Evolutionary conservation across 1,140 invertebrate species (phyloP), one percentile per base, ranked within the genome.

Genomic region (Cylas formicarius): DNA sequence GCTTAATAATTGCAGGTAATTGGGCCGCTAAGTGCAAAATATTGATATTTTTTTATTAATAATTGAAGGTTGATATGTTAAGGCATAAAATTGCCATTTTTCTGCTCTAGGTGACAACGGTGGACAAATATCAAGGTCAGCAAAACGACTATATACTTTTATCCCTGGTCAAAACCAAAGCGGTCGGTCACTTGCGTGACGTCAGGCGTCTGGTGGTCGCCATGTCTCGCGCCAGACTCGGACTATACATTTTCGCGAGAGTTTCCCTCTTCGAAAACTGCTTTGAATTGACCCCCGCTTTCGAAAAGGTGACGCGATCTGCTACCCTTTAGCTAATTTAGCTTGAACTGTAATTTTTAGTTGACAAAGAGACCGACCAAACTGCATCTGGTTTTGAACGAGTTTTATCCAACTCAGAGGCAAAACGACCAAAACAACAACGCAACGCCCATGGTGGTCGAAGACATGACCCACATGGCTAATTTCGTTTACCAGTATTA

Each of bases 101-200:
- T 21, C 22, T 47, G 19, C 47, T 52, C 14, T 47, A 80, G 76
- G 72, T 84, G 18, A 86, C 86, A 1, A 99, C 97, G 5, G 97
- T 99, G 8, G 97, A 99, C 67, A 97, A 98, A 60, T 99, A 96
- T 66, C 97, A 99, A 66, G 97, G 97, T 45, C 96, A 99, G 62
- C 97, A 99, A 67, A 99, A 99, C 68, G 96, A 99, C 68, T 97
- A 93, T 59, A 95, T 99, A 38, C 71, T 99, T 3, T 71, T 99
- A 1, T 99, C 95, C 0, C 68, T 99, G 10, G 97, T 99, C 11
- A 77, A 93, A 47, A 99, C 97, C 0, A 84, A 86, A 63, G 87
- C 90, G 10, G 93, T 99, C 21, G 97, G 97, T 39, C 96, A 99
- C 72, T 72, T 99, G 41, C 70, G 96, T 29, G 97, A 99, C 73